Evolutionary conservation across 2,113 vertebrate genomes (phyloP).

Genomic region (Corythornis vintsioides): DNA sequence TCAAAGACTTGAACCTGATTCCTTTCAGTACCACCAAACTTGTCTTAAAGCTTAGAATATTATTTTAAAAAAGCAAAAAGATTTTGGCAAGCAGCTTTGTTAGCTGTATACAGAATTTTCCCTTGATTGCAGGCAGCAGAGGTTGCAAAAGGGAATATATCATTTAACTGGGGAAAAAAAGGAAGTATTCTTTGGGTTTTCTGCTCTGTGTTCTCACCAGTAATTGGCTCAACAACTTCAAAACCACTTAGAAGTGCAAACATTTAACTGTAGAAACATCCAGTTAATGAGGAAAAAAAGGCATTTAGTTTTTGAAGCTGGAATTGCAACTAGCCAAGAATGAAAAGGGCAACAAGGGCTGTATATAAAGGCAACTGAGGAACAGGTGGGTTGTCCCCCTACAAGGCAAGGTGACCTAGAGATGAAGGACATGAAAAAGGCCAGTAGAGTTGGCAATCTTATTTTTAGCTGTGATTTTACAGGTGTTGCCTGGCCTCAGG

Average conservation of each 20-base stretch:
- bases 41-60: background rate
- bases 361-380: background rate
- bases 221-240: background rate
- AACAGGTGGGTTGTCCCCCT: background rate
- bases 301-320: background rate
- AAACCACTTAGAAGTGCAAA: background rate
- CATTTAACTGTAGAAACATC: background rate
- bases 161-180: background rate
- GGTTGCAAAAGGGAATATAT: background rate
- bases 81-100: background rate
- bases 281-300: background rate
- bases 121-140: background rate
- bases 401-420: background rate
- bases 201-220: background rate
- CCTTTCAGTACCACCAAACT: background rate
- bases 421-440: background rate
- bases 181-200: background rate
- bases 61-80: background rate
- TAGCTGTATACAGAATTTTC: background rate
- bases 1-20: background rate
- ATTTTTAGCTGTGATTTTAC: background rate
- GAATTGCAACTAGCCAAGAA: background rate
- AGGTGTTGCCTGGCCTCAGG: background rate
- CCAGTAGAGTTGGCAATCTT: accelerated
- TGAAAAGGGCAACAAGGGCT: background rate